Conservation (phyloP, 2,797 vertebrate genomes). For the Xenops minutus region DNA sequence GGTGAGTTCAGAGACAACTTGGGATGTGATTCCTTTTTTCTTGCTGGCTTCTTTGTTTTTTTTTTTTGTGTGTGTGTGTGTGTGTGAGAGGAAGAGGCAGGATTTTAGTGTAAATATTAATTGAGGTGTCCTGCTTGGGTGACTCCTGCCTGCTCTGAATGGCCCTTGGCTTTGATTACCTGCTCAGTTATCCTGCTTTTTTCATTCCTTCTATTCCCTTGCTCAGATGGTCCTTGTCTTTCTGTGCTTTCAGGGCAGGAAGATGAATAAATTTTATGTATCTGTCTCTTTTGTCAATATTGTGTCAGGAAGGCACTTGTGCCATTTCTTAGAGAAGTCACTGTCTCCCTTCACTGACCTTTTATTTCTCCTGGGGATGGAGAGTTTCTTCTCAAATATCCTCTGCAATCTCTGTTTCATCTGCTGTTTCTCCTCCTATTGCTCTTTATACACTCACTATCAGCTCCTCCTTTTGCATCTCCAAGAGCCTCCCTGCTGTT, state of each 20-base stretch:
- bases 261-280: neutral
- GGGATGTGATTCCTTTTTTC: neutral
- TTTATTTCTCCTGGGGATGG: neutral
- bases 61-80: too few species aligned
- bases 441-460: neutral
- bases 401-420: neutral
- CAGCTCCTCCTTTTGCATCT: neutral
- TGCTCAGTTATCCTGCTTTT: neutral
- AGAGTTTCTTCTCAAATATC: neutral
- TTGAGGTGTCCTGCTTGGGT: neutral
- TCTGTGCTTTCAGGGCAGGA: neutral
- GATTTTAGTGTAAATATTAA: neutral
- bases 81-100: neutral
- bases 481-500: neutral
- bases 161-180: neutral
- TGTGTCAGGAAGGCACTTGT: constrained; percentile 20
- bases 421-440: neutral
- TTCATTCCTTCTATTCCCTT: neutral
- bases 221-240: neutral
- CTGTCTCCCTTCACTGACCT: constrained; percentile 39
- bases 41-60: neutral
- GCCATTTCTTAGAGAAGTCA: constrained; percentile 15
- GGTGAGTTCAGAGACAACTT: neutral
- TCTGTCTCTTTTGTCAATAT: neutral
- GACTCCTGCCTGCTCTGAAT: neutral